Evolutionary conservation across 2,113 vertebrate species (phyloP), one percentile per base, ranked within the genome.

Genomic region (Burhinus bistriatus): DNA sequence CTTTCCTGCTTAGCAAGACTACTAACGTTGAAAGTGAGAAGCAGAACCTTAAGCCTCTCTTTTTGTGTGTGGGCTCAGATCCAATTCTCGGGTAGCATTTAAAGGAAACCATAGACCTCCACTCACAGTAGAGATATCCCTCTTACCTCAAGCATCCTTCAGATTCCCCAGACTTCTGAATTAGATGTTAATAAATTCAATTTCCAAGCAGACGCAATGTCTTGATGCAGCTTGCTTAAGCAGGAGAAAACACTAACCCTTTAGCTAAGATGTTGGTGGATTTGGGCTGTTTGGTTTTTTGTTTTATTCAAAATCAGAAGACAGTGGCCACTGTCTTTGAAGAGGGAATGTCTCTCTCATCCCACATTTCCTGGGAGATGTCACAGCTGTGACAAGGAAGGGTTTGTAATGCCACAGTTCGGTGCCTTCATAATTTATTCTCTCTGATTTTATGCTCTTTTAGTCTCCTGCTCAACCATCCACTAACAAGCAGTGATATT

Each of bases 401-500:
- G 96, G 97, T 98, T 98, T 97, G 97, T 98, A 98, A 98, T 97
- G 98, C 97, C 97, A 98, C 98, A 98, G 98, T 97, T 98, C 97
- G 65, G 96, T 97, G 97, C 98, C 98, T 98, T 98, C 98, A 98
- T 99, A 98, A 99, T 98, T 99, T 98, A 98, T 99, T 98, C 98
- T 97, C 98, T 99, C 98, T 98, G 98, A 99, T 98, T 98, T 98
- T 95, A 98, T 98, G 98, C 98, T 98, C 98, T 97, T 98, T 98
- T 98, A 98, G 98, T 98, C 98, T 98, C 97, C 98, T 98, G 98
- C 97, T 98, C 98, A 98, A 98, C 98, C 98, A 98, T 98, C 98
- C 98, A 98, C 98, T 99, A 99, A 99, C 98, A 98, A 99, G 99
- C 98, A 97, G 95, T 98, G 98, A 98, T 99, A 99, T 98, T 98